Evolutionary conservation across 2,113 vertebrate species (phyloP), one percentile per base, ranked within the genome.

Genomic region (Heterotilapia buettikoferi): DNA sequence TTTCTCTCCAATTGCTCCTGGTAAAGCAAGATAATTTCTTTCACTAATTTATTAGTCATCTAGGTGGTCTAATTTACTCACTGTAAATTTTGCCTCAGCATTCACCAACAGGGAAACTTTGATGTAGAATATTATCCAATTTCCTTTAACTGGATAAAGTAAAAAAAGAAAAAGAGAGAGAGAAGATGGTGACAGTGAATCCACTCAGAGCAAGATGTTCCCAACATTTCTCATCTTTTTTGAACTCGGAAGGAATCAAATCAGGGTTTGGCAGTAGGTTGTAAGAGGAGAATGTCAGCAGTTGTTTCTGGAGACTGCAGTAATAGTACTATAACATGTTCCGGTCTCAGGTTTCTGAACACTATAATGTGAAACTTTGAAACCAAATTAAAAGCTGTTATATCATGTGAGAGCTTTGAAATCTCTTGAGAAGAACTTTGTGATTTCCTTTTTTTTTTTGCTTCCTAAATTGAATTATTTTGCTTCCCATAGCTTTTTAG

Each of bases 281-380:
- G 21, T 45, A 82, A 56, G 61, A 87, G 83, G 79, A 78, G 80
- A 56, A 89, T 63, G 83, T 80, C 47, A 88, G 83, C 90, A 52
- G 26, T 83, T 50, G 33, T 88, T 89, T 89, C 86, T 83, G 84
- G 88, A 79, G 83, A 78, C 90, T 73, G 54, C 59, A 45, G 59
- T 76, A 71, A 84, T 88, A 83, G 47, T 29, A 76, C 68, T 50
- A 4, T 79, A 84, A 90, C 33, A 38, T 80, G 57, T 80, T 85
- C 45, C 29, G 21, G 61, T 68, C 88, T 93, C 83, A 53, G 84
- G 45, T 92, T 91, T 86, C 85, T 82, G 68, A 29, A 84, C 47
- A 45, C 19, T 33, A 29, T 45, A 76, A 36, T 63, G 16, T 26
- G 43, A 57, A 66, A 50, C 53, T 82, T 79, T 21, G 14, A 84